Conservation (phyloP, 2,888 invertebrate genomes). For the Anthrax anthrax region DNA sequence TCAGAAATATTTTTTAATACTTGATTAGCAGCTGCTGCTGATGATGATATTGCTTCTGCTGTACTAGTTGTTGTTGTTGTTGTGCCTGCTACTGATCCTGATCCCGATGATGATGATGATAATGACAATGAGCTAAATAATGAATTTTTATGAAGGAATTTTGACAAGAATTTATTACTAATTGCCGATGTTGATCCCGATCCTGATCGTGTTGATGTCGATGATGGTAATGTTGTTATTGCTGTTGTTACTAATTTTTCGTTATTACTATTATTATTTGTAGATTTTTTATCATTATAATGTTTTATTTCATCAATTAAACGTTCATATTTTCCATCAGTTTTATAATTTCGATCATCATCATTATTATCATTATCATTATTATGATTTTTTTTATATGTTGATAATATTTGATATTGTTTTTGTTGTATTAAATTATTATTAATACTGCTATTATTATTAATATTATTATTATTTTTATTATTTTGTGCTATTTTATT, state of each 20-base stretch:
- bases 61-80: background rate
- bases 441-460: no score
- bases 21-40: background rate
- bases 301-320: background rate
- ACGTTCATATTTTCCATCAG: background rate
- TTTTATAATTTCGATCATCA: background rate
- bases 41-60: background rate
- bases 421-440: no score
- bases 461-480: no score
- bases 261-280: background rate
- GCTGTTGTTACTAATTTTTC: background rate
- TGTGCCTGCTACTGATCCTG: background rate
- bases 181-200: background rate
- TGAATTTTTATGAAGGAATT: conserved; percentile 9
- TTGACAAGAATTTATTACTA: conserved; percentile 5
- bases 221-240: background rate
- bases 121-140: background rate
- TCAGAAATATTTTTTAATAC: background rate
- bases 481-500: no score
- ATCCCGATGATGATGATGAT: background rate
- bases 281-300: background rate
- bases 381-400: no score
- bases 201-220: background rate
- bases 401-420: no score
- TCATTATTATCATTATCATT: background rate